A percentile compares a stretch with the other conserved stretches of the same genome.
phyloP scores from a whole-genome alignment of 2,888 invertebrate genomes.

The Pomacea canaliculata region DNA sequence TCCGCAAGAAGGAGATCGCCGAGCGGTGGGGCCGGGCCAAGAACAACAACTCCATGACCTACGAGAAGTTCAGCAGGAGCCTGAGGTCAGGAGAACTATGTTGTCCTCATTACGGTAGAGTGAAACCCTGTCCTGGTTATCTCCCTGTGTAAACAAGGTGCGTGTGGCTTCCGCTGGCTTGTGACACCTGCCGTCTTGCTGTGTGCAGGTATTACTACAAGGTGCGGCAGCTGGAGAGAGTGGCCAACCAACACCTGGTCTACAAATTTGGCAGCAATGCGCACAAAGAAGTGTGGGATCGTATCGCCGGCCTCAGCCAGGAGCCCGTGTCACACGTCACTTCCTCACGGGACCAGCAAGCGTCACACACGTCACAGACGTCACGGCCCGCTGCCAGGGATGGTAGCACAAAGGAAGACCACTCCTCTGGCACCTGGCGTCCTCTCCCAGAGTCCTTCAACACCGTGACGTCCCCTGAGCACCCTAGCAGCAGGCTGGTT shows the following conservation, averaged over 20 bases:
- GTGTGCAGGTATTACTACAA: conserved; percentile 19
- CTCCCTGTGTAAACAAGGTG: not conserved
- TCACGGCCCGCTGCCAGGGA: no score
- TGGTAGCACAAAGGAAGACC: no score
- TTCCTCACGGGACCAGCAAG: no score
- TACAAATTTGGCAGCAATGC: conserved; percentile 7
- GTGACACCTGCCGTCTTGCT: not conserved
- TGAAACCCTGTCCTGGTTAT: not conserved
- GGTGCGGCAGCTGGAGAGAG: conserved; percentile 8
- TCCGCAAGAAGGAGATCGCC: conserved; percentile 1
- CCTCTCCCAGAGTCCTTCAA: no score
- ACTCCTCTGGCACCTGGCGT: no score
- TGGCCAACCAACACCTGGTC: conserved; percentile 8
- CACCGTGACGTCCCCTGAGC: no score
- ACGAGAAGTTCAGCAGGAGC: conserved; percentile 21
- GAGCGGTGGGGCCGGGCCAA: conserved; percentile 14
- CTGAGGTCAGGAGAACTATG: conserved; percentile 4
- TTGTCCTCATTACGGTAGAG: not conserved
- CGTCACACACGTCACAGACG: no score
- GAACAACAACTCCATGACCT: conserved; percentile 20
- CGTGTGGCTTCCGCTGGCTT: no score
- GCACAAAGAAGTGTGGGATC: not conserved
- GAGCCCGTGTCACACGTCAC: no score
- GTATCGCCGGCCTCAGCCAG: not conserved
- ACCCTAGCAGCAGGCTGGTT: no score